A percentile compares a stretch with the other conserved stretches of the same genome.
phyloP scores from a whole-genome alignment of 2,888 invertebrate species.

The Litoditis marina region DNA sequence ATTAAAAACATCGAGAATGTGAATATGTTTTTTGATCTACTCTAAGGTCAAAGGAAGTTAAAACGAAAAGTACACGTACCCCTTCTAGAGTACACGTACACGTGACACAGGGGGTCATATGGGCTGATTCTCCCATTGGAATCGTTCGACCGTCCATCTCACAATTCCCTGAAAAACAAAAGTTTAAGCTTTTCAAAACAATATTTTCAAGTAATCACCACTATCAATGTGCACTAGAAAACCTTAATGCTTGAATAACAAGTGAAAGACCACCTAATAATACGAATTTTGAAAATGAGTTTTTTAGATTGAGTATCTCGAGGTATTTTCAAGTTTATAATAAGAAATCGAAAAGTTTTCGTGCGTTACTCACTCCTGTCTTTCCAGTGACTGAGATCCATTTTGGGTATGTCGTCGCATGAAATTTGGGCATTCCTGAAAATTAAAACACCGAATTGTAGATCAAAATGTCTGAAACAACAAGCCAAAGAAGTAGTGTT shows the following conservation, averaged over 20 bases:
- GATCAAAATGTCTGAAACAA: too few species aligned
- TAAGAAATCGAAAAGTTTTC: too few species aligned
- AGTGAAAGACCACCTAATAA: too few species aligned
- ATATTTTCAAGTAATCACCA: too few species aligned
- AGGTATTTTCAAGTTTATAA: too few species aligned
- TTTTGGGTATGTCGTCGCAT: slow-evolving; percentile 56
- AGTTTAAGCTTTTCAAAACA: too few species aligned
- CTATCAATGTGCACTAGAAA: too few species aligned
- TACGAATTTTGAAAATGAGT: background rate
- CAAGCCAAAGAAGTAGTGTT: too few species aligned
- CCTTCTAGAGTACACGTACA: slow-evolving; percentile 61
- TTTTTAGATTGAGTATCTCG: background rate
- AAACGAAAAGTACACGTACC: slow-evolving; percentile 17
- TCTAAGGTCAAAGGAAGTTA: background rate
- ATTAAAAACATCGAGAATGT: background rate
- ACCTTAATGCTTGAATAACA: too few species aligned
- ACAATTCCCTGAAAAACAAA: slow-evolving; percentile 54
- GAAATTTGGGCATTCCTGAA: slow-evolving; percentile 59
- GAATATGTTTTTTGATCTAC: background rate
- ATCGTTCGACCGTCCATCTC: slow-evolving; percentile 58
- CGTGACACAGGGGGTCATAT: slow-evolving; percentile 60
- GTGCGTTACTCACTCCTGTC: slow-evolving; percentile 53
- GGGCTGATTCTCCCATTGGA: slow-evolving; percentile 55
- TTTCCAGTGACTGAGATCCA: slow-evolving; percentile 57
- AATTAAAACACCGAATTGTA: too few species aligned